Evolutionary conservation across 30 jellyfish, hydroid and myxozoan species (phyloP).

Genomic region (Aurelia aurita complex sp. Pacific): DNA sequence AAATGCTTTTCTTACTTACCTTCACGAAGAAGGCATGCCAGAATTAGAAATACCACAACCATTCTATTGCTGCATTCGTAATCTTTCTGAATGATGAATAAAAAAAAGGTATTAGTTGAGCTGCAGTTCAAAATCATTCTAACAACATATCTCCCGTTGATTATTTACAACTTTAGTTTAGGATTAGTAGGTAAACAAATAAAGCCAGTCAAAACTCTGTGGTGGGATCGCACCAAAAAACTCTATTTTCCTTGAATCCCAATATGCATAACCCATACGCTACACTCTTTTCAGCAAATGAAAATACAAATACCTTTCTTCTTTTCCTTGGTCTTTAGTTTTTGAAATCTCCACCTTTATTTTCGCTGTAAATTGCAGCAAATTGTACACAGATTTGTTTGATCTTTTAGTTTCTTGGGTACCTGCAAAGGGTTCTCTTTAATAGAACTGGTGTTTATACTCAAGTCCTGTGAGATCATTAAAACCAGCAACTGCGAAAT

Average conservation of each 20-base stretch:
- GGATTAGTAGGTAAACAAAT: no score
- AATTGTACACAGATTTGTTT: conserved; percentile 11
- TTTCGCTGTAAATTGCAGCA: background rate
- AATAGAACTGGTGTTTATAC: conserved; percentile 58
- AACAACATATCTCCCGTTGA: no score
- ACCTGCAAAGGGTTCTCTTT: conserved; percentile 33
- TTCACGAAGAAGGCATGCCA: background rate
- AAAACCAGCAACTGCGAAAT: background rate
- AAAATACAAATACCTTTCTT: no score
- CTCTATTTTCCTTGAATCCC: no score
- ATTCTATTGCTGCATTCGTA: background rate
- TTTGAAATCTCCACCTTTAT: no score
- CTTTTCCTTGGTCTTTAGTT: no score
- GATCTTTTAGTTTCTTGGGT: conserved; percentile 37
- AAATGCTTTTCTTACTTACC: background rate
- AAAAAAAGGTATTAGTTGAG: background rate
- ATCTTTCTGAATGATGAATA: background rate
- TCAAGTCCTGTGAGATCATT: conserved; percentile 61
- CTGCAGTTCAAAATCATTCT: no score
- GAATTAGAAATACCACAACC: background rate
- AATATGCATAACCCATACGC: no score
- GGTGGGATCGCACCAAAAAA: no score
- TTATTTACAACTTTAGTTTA: no score
- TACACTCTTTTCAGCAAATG: no score
- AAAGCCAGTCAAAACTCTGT: no score